These are phyloP conservation scores for Sarcophaga peregrina DNA, from an alignment of 1,140 invertebrate species.

Conservation along the genomic window DNA sequence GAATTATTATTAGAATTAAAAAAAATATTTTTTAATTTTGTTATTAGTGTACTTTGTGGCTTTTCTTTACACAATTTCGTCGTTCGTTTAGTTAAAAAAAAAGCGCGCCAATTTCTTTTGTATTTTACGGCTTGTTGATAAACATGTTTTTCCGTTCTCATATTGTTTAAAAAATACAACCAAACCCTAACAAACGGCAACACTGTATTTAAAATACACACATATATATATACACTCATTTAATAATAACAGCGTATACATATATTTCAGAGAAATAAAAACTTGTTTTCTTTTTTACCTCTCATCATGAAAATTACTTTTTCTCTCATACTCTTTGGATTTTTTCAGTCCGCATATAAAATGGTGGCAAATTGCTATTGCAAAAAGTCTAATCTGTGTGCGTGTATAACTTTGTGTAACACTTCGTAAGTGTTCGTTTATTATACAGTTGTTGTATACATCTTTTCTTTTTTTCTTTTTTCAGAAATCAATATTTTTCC, in stretches of 20 bases:
- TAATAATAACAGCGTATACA: too few species aligned
- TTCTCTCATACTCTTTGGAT: background rate
- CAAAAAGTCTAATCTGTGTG: background rate
- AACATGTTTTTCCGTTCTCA: conserved; percentile 8
- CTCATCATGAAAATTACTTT: background rate
- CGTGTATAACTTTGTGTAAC: background rate
- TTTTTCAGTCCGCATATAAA: background rate
- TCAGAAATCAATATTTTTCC: conserved; percentile 8
- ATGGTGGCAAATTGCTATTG: conserved; percentile 25
- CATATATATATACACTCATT: background rate
- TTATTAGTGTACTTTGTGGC: background rate
- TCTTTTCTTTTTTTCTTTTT: background rate
- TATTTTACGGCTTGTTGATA: conserved; percentile 20
- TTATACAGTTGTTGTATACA: background rate
- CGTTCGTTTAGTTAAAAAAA: background rate
- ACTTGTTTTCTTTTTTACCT: background rate
- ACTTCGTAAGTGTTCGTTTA: background rate
- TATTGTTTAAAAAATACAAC: background rate
- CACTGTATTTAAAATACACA: conserved; percentile 24
- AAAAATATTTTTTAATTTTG: background rate
- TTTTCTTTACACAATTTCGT: background rate
- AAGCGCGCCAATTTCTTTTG: conserved; percentile 32
- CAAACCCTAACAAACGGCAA: conserved; percentile 18
- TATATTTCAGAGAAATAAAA: too few species aligned
- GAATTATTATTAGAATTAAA: too few species aligned